These are phyloP conservation scores for Sceloporus undulatus DNA, from an alignment of 2,113 vertebrate genomes.

Conservation along the genomic window DNA sequence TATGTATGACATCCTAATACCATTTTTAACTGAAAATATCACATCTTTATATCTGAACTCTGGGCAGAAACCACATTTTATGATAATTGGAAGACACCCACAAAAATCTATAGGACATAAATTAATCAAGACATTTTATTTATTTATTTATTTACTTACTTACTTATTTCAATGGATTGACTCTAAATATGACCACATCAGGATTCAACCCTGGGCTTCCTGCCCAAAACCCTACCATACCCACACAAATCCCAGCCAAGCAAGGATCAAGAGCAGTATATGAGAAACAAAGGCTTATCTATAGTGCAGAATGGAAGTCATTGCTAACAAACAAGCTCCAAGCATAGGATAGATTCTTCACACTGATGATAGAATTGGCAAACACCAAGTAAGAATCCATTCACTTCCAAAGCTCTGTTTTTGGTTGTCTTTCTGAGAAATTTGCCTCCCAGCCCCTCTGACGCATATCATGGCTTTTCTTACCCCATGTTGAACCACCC, in stretches of 20 bases:
- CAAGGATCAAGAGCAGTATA: neutral
- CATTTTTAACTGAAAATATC: neutral
- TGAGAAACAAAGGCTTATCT: neutral
- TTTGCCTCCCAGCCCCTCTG: slow-evolving; percentile 34
- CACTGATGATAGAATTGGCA: neutral
- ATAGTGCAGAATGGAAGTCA: neutral
- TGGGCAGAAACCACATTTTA: neutral
- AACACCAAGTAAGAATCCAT: neutral
- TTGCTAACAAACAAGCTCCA: neutral
- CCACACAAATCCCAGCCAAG: neutral
- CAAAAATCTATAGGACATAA: neutral
- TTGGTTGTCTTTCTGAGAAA: slow-evolving; percentile 52
- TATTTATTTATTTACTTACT: neutral
- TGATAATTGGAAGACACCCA: neutral
- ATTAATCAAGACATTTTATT: neutral
- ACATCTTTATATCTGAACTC: neutral
- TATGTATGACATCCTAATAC: no score
- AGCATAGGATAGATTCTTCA: neutral
- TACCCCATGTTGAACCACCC: slow-evolving; percentile 34
- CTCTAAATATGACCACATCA: neutral
- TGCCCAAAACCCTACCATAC: neutral
- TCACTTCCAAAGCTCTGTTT: rapidly evolving
- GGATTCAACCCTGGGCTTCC: neutral
- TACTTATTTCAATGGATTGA: neutral
- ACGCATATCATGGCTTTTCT: slow-evolving; percentile 12